Evolutionary conservation across 2,113 vertebrate species (phyloP).

Genomic region (Seriola rivoliana): DNA sequence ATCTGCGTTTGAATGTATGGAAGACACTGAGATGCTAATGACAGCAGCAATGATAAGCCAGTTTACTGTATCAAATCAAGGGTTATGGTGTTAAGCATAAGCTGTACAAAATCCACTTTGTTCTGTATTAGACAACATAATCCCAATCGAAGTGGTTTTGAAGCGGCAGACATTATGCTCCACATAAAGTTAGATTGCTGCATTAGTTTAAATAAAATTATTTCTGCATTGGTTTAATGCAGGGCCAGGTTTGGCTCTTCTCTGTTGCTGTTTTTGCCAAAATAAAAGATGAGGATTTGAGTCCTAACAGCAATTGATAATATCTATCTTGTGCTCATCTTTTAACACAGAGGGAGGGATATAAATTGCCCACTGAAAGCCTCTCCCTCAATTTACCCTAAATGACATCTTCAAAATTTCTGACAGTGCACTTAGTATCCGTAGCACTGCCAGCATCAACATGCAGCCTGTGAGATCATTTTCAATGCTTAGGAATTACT

Average conservation of each 20-base stretch:
- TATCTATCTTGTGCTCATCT: conserved; percentile 40
- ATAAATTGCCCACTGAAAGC: conserved; percentile 44
- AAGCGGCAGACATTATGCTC: conserved; percentile 43
- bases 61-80: conserved; percentile 46
- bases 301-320: conserved; percentile 23
- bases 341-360: conserved; percentile 39
- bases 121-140: conserved; percentile 43
- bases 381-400: conserved; percentile 46
- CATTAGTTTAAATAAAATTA: conserved; percentile 24
- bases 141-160: conserved; percentile 49
- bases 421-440: conserved; percentile 47
- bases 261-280: conserved; percentile 25
- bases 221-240: conserved; percentile 1
- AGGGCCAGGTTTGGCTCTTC: conserved; percentile 1
- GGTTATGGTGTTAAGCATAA: conserved; percentile 44
- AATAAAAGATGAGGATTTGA: conserved; percentile 40
- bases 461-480: conserved; percentile 59
- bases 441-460: conserved; percentile 41
- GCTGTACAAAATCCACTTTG: conserved; percentile 49
- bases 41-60: conserved; percentile 24
- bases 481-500: conserved; percentile 63
- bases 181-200: conserved; percentile 28
- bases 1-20: not conserved
- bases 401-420: conserved; percentile 55
- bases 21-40: conserved; percentile 22